Conservation (phyloP, 2,888 invertebrate species). For the Ephialtes manifestator region DNA sequence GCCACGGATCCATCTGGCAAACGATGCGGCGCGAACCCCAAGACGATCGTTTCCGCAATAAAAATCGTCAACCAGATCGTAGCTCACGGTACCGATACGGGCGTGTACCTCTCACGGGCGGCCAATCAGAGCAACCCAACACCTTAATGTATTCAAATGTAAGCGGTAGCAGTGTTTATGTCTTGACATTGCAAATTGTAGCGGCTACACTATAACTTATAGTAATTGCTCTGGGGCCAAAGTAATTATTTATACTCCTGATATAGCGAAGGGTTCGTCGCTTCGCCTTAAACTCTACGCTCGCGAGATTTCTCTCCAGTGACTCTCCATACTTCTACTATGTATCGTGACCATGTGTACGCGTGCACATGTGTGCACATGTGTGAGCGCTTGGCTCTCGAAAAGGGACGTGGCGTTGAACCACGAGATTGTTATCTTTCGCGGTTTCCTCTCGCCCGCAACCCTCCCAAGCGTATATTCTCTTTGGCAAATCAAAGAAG, state of each 20-base stretch:
- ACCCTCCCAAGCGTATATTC: slow-evolving; percentile 64
- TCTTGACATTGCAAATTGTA: slow-evolving; percentile 86
- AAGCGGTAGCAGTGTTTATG: slow-evolving; percentile 86
- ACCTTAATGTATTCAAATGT: slow-evolving; percentile 86
- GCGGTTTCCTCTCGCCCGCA: slow-evolving; percentile 41
- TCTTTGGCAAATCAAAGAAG: slow-evolving; percentile 39
- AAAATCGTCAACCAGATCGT: slow-evolving; percentile 85
- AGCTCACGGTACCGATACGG: slow-evolving; percentile 82
- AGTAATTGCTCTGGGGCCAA: slow-evolving; percentile 85
- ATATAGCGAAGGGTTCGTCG: slow-evolving; percentile 75
- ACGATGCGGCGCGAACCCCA: slow-evolving; percentile 71
- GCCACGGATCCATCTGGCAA: slow-evolving; percentile 20
- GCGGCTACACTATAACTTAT: slow-evolving; percentile 85
- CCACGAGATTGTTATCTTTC: slow-evolving; percentile 57
- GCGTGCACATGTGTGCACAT: slow-evolving; percentile 32
- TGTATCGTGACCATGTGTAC: slow-evolving; percentile 57
- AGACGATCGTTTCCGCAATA: slow-evolving; percentile 82
- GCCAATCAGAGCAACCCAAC: slow-evolving; percentile 83
- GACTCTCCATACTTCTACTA: slow-evolving; percentile 54
- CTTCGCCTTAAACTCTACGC: slow-evolving; percentile 42
- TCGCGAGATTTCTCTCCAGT: slow-evolving; percentile 13
- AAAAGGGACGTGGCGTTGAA: slow-evolving; percentile 44
- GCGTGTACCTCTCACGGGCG: slow-evolving; percentile 73
- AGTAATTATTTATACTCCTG: slow-evolving; percentile 86
- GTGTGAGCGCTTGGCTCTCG: slow-evolving; percentile 69